Conservation (phyloP, 2,113 vertebrate genomes). For the Camelus dromedarius region DNA sequence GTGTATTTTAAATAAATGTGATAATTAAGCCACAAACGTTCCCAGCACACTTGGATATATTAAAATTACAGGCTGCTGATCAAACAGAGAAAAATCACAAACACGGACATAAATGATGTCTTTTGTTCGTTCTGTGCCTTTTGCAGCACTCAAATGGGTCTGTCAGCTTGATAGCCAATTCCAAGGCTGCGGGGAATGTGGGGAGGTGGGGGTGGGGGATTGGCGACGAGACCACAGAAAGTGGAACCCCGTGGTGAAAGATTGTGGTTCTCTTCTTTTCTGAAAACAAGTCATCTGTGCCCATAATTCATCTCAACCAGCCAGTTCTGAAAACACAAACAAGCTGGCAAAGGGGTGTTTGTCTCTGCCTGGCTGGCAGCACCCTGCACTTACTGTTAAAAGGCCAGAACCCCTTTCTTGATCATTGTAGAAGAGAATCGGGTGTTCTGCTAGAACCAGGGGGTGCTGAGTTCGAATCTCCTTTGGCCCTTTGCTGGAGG, state of each 20-base stretch:
- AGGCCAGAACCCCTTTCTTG: background rate
- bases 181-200: background rate
- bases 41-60: constrained; percentile 54
- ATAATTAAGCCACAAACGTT: constrained; percentile 63
- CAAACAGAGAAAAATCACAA: constrained; percentile 58
- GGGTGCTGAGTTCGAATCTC: background rate
- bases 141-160: constrained; percentile 4
- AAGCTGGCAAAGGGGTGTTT: background rate
- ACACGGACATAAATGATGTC: background rate
- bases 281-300: constrained; percentile 10
- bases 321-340: constrained; percentile 51
- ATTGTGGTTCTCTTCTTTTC: constrained; percentile 29
- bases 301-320: constrained; percentile 22
- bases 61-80: constrained; percentile 68
- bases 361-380: background rate
- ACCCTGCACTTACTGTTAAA: background rate
- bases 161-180: constrained; percentile 58
- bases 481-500: background rate
- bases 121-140: constrained; percentile 33
- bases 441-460: background rate
- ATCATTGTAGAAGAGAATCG: background rate
- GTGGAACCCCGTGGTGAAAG: constrained; percentile 10
- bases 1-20: constrained; percentile 62
- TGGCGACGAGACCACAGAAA: background rate
- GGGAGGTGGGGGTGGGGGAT: background rate